These are phyloP conservation scores for Orycteropus afer DNA, from an alignment of 2,113 vertebrate species.

Conservation along the genomic window DNA sequence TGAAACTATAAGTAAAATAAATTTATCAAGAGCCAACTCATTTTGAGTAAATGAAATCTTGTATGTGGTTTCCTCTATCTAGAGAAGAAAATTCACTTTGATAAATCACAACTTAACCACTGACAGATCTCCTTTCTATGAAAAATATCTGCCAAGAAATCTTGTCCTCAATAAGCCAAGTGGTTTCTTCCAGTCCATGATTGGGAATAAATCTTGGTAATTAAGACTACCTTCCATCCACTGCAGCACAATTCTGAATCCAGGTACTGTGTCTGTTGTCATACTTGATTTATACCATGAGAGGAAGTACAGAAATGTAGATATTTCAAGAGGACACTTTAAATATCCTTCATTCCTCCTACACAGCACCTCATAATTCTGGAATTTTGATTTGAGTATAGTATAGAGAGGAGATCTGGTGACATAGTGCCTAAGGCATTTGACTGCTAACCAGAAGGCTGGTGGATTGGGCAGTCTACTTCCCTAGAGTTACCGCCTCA, in stretches of 20 bases:
- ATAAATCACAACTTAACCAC: background rate
- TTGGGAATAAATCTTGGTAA: background rate
- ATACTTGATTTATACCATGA: background rate
- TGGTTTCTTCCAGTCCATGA: background rate
- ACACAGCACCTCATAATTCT: background rate
- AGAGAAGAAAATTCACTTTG: conserved; percentile 9
- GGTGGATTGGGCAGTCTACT: no score
- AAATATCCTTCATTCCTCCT: background rate
- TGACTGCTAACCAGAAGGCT: no score
- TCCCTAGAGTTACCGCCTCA: no score
- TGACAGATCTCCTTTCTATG: background rate
- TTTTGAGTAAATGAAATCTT: background rate
- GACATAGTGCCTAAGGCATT: no score
- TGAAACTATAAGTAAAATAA: background rate
- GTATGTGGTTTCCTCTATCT: background rate
- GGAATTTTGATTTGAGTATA: background rate
- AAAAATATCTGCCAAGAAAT: background rate
- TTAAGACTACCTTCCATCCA: background rate
- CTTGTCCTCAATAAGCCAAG: background rate
- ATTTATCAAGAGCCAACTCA: conserved; percentile 7
- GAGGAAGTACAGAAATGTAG: background rate
- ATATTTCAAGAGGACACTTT: background rate
- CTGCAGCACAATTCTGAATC: background rate
- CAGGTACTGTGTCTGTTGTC: background rate
- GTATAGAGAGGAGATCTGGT: background rate